Evolutionary conservation across 2,888 invertebrate genomes (phyloP).

Genomic region (Eurois occulta): DNA sequence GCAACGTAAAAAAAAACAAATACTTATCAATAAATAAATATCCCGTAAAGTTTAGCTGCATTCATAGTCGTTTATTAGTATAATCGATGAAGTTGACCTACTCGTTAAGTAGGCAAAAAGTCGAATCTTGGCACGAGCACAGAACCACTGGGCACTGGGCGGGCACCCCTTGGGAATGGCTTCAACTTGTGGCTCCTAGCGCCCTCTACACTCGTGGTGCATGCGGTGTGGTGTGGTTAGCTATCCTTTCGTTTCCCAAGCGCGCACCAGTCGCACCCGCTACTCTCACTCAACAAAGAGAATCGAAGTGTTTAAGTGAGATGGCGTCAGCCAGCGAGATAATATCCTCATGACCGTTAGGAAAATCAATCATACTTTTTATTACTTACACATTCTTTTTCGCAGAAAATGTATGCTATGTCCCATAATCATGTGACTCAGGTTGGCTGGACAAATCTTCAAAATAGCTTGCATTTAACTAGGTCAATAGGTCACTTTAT

Average conservation of each 20-base stretch:
- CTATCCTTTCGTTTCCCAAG: not conserved
- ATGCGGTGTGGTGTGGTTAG: not conserved
- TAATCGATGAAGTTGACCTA: conserved; percentile 45
- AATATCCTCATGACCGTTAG: not conserved
- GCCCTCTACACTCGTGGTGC: conserved; percentile 27
- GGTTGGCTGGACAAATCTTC: too few species aligned
- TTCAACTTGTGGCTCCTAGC: not conserved
- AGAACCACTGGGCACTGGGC: conserved; percentile 3
- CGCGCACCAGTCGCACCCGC: not conserved
- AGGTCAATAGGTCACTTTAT: too few species aligned
- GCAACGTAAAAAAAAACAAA: too few species aligned
- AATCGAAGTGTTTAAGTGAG: not conserved
- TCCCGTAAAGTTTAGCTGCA: not conserved
- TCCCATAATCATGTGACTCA: too few species aligned
- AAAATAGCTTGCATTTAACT: too few species aligned
- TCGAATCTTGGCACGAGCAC: conserved; percentile 52
- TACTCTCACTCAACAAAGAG: not conserved
- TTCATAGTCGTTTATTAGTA: conserved; percentile 4
- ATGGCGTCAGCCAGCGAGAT: conserved; percentile 14
- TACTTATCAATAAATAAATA: too few species aligned
- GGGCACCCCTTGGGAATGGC: not conserved
- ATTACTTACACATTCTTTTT: not conserved
- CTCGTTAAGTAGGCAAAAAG: conserved; percentile 22
- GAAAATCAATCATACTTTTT: not conserved
- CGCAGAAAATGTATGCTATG: not conserved